These are phyloP conservation scores for Lasioglossum pauxillum DNA, from an alignment of 2,888 invertebrate genomes.

Conservation along the genomic window DNA sequence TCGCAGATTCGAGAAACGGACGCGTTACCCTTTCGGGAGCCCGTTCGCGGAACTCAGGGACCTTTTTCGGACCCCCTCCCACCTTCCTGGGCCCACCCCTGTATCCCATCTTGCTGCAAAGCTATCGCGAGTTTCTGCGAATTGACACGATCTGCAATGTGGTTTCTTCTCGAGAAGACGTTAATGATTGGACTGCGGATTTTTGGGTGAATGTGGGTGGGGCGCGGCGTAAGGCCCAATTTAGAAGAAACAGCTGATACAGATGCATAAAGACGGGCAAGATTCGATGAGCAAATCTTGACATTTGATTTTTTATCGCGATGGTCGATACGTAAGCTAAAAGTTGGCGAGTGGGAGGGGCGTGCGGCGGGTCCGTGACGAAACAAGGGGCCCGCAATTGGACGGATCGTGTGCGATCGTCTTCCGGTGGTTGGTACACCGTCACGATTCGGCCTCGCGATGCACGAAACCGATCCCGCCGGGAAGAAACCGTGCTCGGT, in stretches of 20 bases:
- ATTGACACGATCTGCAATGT: not conserved
- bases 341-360: not conserved
- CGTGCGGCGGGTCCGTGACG: constrained; percentile 73
- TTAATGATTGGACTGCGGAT: not conserved
- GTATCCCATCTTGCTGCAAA: not conserved
- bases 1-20: not conserved
- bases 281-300: not conserved
- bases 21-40: constrained; percentile 4
- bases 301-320: not conserved
- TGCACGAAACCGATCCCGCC: constrained; percentile 65
- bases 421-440: constrained; percentile 66
- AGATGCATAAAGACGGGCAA: not conserved
- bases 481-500: not conserved
- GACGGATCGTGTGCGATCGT: constrained; percentile 33
- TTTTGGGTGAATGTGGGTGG: not conserved
- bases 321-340: not conserved
- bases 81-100: no score
- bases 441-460: constrained; percentile 62
- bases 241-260: not conserved
- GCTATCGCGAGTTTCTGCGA: not conserved
- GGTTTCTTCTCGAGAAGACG: not conserved
- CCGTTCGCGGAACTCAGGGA: not conserved
- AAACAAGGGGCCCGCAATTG: constrained; percentile 37
- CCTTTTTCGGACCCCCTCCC: not conserved
- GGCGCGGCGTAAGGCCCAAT: not conserved